Evolutionary conservation across 2,113 vertebrate species (phyloP).

Genomic region (Cariama cristata): DNA sequence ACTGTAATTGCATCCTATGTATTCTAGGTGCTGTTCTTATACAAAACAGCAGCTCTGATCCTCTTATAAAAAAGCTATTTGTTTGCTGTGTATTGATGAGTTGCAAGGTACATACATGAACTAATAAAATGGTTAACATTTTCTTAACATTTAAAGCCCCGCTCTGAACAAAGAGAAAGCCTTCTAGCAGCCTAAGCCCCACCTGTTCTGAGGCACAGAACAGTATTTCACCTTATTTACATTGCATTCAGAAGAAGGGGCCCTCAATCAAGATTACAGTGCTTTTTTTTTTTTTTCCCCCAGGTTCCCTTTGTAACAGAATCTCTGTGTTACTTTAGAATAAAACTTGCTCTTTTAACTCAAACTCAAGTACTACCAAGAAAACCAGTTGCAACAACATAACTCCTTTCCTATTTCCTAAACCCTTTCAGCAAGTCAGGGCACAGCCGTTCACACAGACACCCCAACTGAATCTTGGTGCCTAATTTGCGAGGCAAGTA

Average conservation of each 20-base stretch:
- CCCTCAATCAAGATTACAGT: not conserved
- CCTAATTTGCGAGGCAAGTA: not conserved
- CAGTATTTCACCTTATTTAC: not conserved
- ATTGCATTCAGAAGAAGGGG: not conserved
- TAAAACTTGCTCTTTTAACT: not conserved
- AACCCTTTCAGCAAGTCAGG: not conserved
- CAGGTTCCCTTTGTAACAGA: not conserved
- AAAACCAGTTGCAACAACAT: not conserved
- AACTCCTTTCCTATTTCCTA: not conserved
- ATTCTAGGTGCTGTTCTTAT: not conserved
- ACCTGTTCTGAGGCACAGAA: not conserved
- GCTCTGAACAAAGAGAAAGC: not conserved
- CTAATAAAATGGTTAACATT: not conserved
- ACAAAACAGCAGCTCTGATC: not conserved
- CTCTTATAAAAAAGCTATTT: not conserved
- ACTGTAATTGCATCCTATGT: not conserved
- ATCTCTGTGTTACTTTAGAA: not conserved
- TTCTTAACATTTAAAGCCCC: not conserved
- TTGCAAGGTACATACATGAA: not conserved
- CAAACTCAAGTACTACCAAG: not conserved
- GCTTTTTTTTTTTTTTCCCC: fast-evolving
- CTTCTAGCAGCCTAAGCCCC: not conserved
- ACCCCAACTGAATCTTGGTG: not conserved
- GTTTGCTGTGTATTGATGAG: not conserved
- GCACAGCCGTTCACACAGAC: not conserved